Evolutionary conservation across 2,888 invertebrate genomes (phyloP), one percentile per base, ranked within the genome.

Genomic region (Quadroppia sp.): DNA sequence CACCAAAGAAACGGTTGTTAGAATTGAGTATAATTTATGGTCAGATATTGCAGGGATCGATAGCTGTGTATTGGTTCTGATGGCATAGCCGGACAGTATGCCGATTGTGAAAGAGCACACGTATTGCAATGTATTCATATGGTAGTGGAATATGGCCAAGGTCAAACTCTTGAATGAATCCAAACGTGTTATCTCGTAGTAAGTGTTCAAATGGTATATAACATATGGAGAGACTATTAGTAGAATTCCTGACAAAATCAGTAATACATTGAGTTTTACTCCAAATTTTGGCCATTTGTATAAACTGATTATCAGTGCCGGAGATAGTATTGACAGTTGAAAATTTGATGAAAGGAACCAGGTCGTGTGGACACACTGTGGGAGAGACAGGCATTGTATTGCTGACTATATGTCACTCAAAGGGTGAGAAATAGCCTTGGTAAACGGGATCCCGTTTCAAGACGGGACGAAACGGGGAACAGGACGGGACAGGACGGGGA

Each of bases 51-150:
- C 32, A 1, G 36, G 20, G n/a, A 64, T n/a, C 1, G 2, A 36
- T 2, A 64, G 32, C 20, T 32, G 4, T 9, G n/a, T 4, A 20
- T 64, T n/a, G 9, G 17, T 64, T 64, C 20, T 64, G 25, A 73
- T 30, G 20, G 50, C 69, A 73, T 73, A 73, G 13, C 73, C 73
- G 30, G 69, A 20, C 25, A 73, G 28, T 36, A 70, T 4, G 7
- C 73, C 73, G 1, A 73, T 59, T 1, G 50, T 9, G 23, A 73
- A 73, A 1, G 73, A 50, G 20, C 73, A 69, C 1, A 73, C 28
- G 40, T 73, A 73, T 59, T 73, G 73, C 11, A 69, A n/a, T n/a
- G 69, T 73, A 48, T 73, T 73, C 56, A 69, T 67, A n/a, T 73
- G 70, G 23, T 73, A 73, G 6, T 13, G 23, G 28, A 53, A 69